Percentiles rank a stretch among this genome's conserved stretches.
These are phyloP conservation scores for Atrichornis clamosus DNA, from an alignment of 2,113 vertebrate genomes.

Conservation along the genomic window DNA sequence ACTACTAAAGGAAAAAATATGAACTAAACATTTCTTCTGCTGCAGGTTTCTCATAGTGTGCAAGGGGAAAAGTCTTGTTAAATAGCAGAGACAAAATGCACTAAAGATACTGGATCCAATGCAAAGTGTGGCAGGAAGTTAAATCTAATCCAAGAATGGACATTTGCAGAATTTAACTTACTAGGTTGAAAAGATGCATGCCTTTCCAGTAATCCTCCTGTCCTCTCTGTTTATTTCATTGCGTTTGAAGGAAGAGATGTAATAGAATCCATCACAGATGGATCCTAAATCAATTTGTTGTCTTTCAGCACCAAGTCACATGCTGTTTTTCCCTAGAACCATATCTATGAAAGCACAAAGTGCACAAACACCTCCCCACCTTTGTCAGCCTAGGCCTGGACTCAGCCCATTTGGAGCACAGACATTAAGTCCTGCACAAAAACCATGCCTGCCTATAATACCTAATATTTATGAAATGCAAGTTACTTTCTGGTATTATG, in stretches of 20 bases:
- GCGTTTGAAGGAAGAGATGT: neutral
- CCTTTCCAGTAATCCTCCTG: neutral
- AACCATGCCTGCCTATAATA: neutral
- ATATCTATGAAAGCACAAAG: neutral
- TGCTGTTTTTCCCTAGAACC: neutral
- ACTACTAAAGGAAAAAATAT: neutral
- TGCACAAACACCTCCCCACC: neutral
- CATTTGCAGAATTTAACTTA: constrained; percentile 76
- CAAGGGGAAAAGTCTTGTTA: neutral
- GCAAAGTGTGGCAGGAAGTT: neutral
- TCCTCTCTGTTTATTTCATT: neutral
- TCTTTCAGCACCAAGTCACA: neutral
- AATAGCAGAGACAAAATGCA: neutral
- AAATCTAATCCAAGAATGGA: neutral
- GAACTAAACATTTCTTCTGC: neutral
- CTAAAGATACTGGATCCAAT: neutral
- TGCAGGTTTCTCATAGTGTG: neutral
- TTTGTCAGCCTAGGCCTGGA: neutral
- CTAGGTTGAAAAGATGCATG: constrained; percentile 61
- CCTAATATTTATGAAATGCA: neutral
- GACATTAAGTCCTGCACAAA: neutral
- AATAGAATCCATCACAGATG: neutral
- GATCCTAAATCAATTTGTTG: neutral
- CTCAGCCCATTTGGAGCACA: too few species aligned
- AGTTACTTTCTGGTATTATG: neutral